phyloP scores from a whole-genome alignment of 2,797 vertebrate genomes.

The Sarcophilus harrisii region DNA sequence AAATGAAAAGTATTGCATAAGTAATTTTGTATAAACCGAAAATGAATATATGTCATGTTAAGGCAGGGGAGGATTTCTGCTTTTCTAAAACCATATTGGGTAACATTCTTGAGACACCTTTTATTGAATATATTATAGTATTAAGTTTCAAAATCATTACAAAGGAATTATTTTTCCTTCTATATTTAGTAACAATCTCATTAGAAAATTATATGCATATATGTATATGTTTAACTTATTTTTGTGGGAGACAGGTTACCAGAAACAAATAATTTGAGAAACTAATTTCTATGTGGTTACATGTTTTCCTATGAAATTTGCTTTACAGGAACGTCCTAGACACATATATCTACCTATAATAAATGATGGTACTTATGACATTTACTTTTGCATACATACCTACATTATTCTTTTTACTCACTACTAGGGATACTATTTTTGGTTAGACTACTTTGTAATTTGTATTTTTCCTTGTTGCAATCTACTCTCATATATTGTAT shows the following conservation, averaged over 20 bases:
- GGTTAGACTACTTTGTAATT: neutral
- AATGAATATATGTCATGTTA: neutral
- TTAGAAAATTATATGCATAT: neutral
- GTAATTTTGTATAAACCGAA: neutral
- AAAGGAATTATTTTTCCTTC: neutral
- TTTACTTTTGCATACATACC: neutral
- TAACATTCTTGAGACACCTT: neutral
- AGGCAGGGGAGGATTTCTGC: neutral
- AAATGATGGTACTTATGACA: neutral
- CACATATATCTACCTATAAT: neutral
- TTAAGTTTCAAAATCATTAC: neutral
- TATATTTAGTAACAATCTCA: neutral
- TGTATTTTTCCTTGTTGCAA: conserved; percentile 39
- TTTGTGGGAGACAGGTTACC: neutral
- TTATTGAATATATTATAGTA: neutral
- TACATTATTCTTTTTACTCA: neutral
- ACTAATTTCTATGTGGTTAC: neutral
- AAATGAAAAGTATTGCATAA: neutral
- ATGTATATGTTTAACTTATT: conserved; percentile 34
- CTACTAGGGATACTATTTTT: neutral
- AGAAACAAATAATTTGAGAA: neutral
- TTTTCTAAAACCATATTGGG: neutral
- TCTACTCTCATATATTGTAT: neutral
- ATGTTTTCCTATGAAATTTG: neutral
- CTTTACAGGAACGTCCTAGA: neutral